phyloP scores from a whole-genome alignment of 1,140 invertebrate genomes.

The Bombyx mandarina region DNA sequence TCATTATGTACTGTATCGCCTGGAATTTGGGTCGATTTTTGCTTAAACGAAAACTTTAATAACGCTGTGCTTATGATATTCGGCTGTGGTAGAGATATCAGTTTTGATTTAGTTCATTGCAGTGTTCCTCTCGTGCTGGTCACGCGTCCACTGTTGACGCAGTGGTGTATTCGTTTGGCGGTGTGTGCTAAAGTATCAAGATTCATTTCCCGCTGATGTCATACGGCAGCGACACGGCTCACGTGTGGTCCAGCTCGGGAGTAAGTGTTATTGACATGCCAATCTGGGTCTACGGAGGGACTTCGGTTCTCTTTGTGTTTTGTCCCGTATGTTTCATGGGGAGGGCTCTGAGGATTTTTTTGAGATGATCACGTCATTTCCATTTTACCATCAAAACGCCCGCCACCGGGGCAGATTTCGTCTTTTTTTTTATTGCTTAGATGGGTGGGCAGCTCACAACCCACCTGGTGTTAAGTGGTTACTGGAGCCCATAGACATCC shows the following conservation, averaged over 20 bases:
- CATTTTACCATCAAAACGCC: too few species aligned
- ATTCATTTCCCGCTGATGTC: constrained; percentile 71
- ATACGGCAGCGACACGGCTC: constrained; percentile 64
- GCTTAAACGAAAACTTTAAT: constrained; percentile 29
- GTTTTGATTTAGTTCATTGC: constrained; percentile 52
- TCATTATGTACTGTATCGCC: constrained; percentile 9
- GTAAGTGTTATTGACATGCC: constrained; percentile 21
- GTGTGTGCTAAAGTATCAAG: constrained; percentile 53
- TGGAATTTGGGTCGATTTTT: constrained; percentile 13
- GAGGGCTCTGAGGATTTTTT: too few species aligned
- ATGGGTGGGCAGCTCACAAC: too few species aligned
- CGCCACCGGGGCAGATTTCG: too few species aligned
- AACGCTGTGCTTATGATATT: constrained; percentile 31
- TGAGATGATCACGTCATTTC: too few species aligned
- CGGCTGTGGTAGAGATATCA: constrained; percentile 31
- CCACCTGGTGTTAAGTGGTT: too few species aligned
- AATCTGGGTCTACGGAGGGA: too few species aligned
- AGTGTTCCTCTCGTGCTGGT: constrained; percentile 17
- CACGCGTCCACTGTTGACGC: constrained; percentile 6
- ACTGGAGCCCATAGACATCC: too few species aligned
- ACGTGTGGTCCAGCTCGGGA: constrained; percentile 61
- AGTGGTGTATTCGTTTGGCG: constrained; percentile 19
- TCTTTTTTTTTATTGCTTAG: too few species aligned
- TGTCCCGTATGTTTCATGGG: too few species aligned
- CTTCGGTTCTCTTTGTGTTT: too few species aligned